These are phyloP conservation scores for Ceratothoa steindachneri DNA, from an alignment of 2,888 invertebrate genomes.

Conservation along the genomic window DNA sequence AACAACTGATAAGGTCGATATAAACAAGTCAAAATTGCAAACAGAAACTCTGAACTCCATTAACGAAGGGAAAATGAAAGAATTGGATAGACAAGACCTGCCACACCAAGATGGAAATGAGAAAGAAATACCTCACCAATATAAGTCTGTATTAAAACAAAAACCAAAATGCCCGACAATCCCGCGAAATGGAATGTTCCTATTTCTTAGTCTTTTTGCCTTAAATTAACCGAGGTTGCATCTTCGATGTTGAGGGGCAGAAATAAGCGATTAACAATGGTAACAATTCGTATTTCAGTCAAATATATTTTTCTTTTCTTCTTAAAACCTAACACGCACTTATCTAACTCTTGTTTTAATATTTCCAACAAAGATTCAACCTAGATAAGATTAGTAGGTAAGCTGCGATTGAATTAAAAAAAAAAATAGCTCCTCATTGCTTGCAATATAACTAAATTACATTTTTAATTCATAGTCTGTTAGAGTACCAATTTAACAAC, in stretches of 20 bases:
- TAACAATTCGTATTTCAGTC: too few species aligned
- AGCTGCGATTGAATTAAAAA: neutral
- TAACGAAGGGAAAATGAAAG: neutral
- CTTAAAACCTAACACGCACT: too few species aligned
- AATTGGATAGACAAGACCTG: neutral
- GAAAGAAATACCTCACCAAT: neutral
- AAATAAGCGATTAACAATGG: too few species aligned
- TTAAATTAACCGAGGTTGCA: neutral
- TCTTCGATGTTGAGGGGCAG: neutral
- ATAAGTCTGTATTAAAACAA: neutral
- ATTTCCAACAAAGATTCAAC: neutral
- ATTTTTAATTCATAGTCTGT: neutral
- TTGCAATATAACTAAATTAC: neutral
- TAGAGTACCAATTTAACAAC: neutral
- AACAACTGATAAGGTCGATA: neutral
- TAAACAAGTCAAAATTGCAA: neutral
- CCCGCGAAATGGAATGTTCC: slow-evolving; percentile 9
- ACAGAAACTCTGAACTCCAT: neutral
- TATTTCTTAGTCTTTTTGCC: neutral
- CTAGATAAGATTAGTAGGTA: neutral
- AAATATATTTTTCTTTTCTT: too few species aligned
- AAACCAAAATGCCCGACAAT: neutral
- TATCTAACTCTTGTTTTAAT: too few species aligned
- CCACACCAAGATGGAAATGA: neutral
- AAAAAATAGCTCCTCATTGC: neutral